phyloP scores from a whole-genome alignment of 2,888 invertebrate species.

The Drosophila conformis region DNA sequence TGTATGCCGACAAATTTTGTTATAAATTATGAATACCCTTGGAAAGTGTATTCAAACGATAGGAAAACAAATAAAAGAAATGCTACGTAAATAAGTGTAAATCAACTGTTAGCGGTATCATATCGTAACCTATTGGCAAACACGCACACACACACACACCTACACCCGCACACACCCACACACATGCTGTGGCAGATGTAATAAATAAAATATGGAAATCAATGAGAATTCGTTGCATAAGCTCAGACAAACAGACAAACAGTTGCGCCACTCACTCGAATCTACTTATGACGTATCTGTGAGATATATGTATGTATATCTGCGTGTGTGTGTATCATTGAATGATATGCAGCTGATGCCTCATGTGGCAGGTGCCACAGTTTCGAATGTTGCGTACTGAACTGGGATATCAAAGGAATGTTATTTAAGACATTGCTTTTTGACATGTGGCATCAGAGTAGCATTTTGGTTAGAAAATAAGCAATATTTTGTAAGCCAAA shows the following conservation, averaged over 20 bases:
- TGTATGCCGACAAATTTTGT: not conserved
- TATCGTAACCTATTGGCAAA: conserved; percentile 69
- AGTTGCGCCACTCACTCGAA: conserved; percentile 27
- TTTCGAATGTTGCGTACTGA: not conserved
- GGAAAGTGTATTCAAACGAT: conserved; percentile 4
- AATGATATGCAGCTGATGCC: conserved; percentile 59
- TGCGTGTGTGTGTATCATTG: conserved; percentile 25
- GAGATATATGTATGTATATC: not conserved
- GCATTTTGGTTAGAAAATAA: not conserved
- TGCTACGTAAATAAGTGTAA: conserved; percentile 77
- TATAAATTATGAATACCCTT: not conserved
- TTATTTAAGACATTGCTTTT: conserved; percentile 40
- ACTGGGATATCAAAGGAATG: conserved; percentile 22
- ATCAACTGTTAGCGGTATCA: conserved; percentile 78
- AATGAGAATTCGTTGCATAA: conserved; percentile 74
- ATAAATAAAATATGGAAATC: conserved; percentile 81
- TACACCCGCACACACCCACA: conserved; percentile 9
- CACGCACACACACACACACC: conserved; percentile 24
- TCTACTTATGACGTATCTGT: conserved; percentile 39
- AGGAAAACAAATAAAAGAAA: conserved; percentile 58
- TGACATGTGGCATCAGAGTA: conserved; percentile 9
- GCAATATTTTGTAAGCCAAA: not conserved
- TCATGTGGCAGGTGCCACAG: conserved; percentile 26
- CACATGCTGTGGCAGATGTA: conserved; percentile 26
- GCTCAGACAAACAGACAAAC: conserved; percentile 22